Conservation (phyloP, 2,888 invertebrate genomes). For the Trissolcus brochymenae region DNA sequence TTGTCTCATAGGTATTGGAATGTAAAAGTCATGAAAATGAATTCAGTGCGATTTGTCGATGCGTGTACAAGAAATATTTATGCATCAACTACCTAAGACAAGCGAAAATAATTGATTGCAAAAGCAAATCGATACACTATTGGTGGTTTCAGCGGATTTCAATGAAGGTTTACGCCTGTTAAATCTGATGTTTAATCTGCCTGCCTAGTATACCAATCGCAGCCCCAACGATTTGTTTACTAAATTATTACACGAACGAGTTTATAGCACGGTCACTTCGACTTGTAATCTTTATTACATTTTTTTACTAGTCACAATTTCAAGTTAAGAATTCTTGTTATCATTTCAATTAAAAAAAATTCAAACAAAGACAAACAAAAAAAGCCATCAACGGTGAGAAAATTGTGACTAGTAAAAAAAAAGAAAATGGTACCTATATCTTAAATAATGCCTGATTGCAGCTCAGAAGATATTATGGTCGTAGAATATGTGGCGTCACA, state of each 20-base stretch:
- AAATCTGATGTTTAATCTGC: conserved; percentile 23
- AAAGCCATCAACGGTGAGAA: no score
- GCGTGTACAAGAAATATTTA: not conserved
- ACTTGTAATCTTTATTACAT: conserved; percentile 1
- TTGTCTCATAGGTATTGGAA: no score
- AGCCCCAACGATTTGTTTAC: not conserved
- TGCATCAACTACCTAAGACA: conserved; percentile 7
- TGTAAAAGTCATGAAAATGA: not conserved
- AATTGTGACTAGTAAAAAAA: no score
- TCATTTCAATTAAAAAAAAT: no score
- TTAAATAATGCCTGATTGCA: no score
- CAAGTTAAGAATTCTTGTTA: no score
- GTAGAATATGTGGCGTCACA: no score
- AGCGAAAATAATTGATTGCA: conserved; percentile 12
- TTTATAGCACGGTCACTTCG: no score
- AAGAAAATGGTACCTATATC: no score
- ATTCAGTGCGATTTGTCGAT: not conserved
- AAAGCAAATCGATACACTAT: conserved; percentile 12
- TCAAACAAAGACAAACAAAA: no score
- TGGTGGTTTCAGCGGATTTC: conserved; percentile 10
- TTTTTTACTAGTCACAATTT: not conserved
- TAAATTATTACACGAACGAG: not conserved
- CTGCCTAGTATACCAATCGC: conserved; percentile 16
- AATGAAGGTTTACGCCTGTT: conserved; percentile 10
- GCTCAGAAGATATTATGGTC: no score